Evolutionary conservation across 2,113 vertebrate species (phyloP).

Genomic region (Ranitomeya variabilis): DNA sequence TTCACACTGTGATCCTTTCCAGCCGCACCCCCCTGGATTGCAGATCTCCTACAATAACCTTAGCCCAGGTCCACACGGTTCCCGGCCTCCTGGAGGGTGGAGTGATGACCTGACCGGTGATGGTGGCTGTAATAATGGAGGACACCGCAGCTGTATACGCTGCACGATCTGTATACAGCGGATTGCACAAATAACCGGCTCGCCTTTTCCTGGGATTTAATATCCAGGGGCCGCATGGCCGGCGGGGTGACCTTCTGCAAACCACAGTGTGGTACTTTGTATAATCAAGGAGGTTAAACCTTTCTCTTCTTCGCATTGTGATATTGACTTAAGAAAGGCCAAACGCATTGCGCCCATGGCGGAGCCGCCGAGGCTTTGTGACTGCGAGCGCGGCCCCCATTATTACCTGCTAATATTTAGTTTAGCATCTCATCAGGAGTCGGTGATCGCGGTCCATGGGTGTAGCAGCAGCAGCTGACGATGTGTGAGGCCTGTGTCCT

Average conservation of each 20-base stretch:
- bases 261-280: conserved; percentile 78
- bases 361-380: conserved; percentile 57
- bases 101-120: too few species aligned
- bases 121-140: too few species aligned
- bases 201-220: conserved; percentile 64
- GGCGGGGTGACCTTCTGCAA: conserved; percentile 82
- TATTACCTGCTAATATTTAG: conserved; percentile 10
- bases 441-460: conserved; percentile 84
- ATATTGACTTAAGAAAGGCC: conserved; percentile 86
- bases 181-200: conserved; percentile 56
- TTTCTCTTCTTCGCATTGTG: conserved; percentile 80
- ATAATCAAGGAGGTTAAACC: conserved; percentile 82
- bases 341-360: conserved; percentile 79
- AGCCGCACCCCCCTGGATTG: too few species aligned
- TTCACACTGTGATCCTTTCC: too few species aligned
- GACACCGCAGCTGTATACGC: too few species aligned
- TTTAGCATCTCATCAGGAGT: conserved; percentile 37
- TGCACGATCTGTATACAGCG: too few species aligned
- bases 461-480: conserved; percentile 88
- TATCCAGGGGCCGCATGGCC: conserved; percentile 74
- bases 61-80: too few species aligned
- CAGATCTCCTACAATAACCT: too few species aligned
- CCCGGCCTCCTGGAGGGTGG: too few species aligned
- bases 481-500: conserved; percentile 85
- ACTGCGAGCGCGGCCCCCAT: neutral